Evolutionary conservation across 2,888 invertebrate genomes (phyloP).

Genomic region (Cynaeus angustus): DNA sequence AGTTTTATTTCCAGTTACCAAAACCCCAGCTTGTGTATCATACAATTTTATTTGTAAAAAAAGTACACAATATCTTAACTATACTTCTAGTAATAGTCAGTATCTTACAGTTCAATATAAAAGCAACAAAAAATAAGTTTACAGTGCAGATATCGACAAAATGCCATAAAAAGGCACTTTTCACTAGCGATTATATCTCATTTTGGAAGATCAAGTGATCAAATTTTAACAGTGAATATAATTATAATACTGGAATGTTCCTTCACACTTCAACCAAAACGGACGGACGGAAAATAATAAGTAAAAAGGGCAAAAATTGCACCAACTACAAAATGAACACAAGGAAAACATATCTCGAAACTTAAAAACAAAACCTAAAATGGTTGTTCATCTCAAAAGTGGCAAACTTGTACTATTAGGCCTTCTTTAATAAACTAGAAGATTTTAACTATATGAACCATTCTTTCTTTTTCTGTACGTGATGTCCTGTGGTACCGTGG

Average conservation of each 20-base stretch:
- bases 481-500: conserved; percentile 91
- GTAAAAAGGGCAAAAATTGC: conserved; percentile 25
- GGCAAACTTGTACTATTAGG: conserved; percentile 61
- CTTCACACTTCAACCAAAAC: conserved; percentile 54
- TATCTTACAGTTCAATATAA: conserved; percentile 40
- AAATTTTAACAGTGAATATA: conserved; percentile 33
- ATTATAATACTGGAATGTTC: conserved; percentile 50
- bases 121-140: conserved; percentile 43
- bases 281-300: conserved; percentile 62
- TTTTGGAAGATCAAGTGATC: conserved; percentile 39
- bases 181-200: conserved; percentile 24
- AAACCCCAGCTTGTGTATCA: too few species aligned
- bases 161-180: conserved; percentile 52
- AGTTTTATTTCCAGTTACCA: too few species aligned
- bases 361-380: neutral
- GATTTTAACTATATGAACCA: conserved; percentile 87
- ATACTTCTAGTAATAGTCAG: conserved; percentile 15
- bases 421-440: conserved; percentile 43
- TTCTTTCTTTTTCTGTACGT: conserved; percentile 93
- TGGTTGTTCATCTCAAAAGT: conserved; percentile 16
- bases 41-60: conserved; percentile 42
- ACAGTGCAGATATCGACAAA: conserved; percentile 43
- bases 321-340: conserved; percentile 4
- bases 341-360: conserved; percentile 9
- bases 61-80: conserved; percentile 46